Base-by-base conservation (phyloP, 2,797 vertebrate species). In the Sebastiscus tertius region DNA sequence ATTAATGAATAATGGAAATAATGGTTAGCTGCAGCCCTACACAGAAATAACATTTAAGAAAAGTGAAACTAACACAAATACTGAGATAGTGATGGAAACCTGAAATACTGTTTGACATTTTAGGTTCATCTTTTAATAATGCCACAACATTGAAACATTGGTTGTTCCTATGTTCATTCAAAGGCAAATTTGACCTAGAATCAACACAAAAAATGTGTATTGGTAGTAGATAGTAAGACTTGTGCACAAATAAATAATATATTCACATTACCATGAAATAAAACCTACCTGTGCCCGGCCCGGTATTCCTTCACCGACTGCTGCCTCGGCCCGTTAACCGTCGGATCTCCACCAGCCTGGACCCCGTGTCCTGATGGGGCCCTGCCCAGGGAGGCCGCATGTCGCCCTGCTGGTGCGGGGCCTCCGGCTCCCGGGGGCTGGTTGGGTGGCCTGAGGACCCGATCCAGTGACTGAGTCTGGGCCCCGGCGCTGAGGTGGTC, bases 261-360 rank as follows among this genome's bases (percentile, higher is more conserved):
- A 16, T 42, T 42, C 14, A 16, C 39, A 42, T 49, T 8, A 20
- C 46, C 18, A 49, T 49, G 46, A 49, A 49, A 24, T 13, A 49
- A 31, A 62, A 67, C 90, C 0, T 81, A 93, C 93, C 93, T 75
- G 5, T 94, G 92, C 2, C 70, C 91, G 4, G 89, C 87, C 91
- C 97, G 94, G 87, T 97, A 98, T 42, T 98, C 97, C 92, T 98
- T 98, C 78, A 96, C 88, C 0, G 96, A 91, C 88, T 96, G 96
- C 42, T 97, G 96, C 31, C 97, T 93, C 0, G 97, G 97, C n/a
- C 97, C 97, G 0, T 98, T 98, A 27, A 97, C 95, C 11, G 95
- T 93, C 0, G 95, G 89, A 58, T 98, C 97, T 46, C 96, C 87
- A 0, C 94, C 95, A 1, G 92, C 69, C 87, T 10, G 95, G 0